A percentile compares a stretch with the other conserved stretches of the same genome.
Conservation (phyloP, 2,113 vertebrate genomes). For the Lepus timidus region DNA sequence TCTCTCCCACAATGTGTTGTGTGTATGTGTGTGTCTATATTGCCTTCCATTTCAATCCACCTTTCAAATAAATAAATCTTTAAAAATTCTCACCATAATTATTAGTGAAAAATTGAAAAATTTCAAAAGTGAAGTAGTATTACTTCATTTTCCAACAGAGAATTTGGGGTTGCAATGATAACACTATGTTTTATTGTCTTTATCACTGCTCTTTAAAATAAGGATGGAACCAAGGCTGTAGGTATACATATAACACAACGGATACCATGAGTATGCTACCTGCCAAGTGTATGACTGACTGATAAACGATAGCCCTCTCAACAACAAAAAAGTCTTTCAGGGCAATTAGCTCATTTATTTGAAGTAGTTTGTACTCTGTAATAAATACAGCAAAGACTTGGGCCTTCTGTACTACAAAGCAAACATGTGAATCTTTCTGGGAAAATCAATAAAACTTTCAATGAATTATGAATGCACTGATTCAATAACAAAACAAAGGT, state of each 20-base stretch:
- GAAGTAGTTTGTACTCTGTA: slow-evolving; percentile 11
- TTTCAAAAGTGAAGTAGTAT: not conserved
- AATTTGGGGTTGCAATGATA: not conserved
- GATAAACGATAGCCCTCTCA: not conserved
- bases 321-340: not conserved
- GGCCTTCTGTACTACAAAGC: not conserved
- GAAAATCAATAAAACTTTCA: slow-evolving; percentile 20
- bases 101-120: not conserved
- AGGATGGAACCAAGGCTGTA: not conserved
- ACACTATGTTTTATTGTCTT: not conserved
- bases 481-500: not conserved
- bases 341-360: not conserved
- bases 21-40: too few relatives aligned
- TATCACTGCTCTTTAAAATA: not conserved
- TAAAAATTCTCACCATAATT: too few relatives aligned
- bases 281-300: not conserved
- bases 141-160: not conserved
- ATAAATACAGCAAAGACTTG: not conserved
- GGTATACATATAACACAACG: not conserved
- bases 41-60: too few relatives aligned
- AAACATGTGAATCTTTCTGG: not conserved
- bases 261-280: not conserved
- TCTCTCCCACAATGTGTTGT: too few relatives aligned
- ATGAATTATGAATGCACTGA: slow-evolving; percentile 19
- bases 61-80: too few relatives aligned